These are phyloP conservation scores for Staurois parvus DNA, from an alignment of 2,797 vertebrate genomes.

Conservation along the genomic window DNA sequence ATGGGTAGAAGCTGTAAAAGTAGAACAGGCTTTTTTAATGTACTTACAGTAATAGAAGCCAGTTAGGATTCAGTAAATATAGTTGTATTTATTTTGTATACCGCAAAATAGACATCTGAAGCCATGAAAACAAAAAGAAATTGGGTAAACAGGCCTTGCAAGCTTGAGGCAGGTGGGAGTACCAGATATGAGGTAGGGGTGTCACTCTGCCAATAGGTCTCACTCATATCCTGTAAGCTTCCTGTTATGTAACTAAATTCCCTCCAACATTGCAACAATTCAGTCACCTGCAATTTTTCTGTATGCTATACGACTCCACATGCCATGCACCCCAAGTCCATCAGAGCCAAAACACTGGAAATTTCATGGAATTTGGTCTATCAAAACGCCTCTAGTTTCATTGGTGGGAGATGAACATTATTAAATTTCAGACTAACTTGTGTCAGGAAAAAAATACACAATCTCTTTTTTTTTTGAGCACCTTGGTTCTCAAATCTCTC, in stretches of 20 bases:
- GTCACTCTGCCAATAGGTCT: neutral
- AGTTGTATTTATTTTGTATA: conserved; percentile 54
- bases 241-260: too few relatives aligned
- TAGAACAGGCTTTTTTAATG: too few relatives aligned
- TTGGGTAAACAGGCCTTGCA: conserved; percentile 3
- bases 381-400: neutral
- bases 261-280: too few relatives aligned
- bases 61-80: conserved; percentile 61
- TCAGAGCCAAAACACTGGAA: too few relatives aligned
- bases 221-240: neutral
- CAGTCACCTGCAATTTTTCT: too few relatives aligned
- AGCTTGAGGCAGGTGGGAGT: neutral
- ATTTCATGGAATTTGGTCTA: neutral
- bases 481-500: conserved; percentile 9
- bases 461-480: neutral
- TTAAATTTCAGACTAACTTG: neutral
- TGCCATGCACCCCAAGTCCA: neutral
- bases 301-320: neutral
- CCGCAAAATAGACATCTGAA: conserved; percentile 60
- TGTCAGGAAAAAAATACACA: neutral
- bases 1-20: too few relatives aligned
- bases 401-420: neutral
- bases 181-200: conserved; percentile 28
- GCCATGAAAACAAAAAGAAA: conserved; percentile 18
- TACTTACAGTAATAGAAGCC: neutral